Evolutionary conservation across 23 tunicate genomes (phyloP), one percentile per base, ranked within the genome.

Genomic region (Aplidium turbinatum): DNA sequence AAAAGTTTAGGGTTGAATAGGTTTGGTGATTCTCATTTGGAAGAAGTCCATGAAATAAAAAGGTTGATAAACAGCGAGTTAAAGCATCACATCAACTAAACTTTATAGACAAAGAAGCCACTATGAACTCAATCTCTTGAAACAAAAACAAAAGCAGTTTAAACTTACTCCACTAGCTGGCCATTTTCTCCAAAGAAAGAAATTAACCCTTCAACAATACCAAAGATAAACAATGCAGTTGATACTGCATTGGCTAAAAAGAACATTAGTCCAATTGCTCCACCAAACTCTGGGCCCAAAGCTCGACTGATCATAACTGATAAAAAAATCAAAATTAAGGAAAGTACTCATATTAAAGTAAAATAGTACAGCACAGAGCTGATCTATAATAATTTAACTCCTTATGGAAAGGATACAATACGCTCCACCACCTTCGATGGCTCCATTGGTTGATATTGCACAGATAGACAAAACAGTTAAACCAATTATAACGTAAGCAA

Each of bases 381-480:
- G n/a, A n/a, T n/a, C n/a, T n/a, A n/a, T n/a, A n/a, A n/a, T n/a
- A n/a, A n/a, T n/a, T n/a, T n/a, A n/a, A n/a, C n/a, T n/a, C n/a
- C n/a, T 5, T 54, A 5, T 9, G 19, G 50, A 22, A 55, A 78
- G 87, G 78, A 80, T 83, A 91, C 97, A 95, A 62, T 95, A 95
- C 11, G 99, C 99, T 26, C 99, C 99, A 21, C 99, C 99, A 13
- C 96, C 99, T 84, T 95, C 99, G 47, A 95, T 76, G 3, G 99
- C 99, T 7, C 99, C 99, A 95, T 95, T 95, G 1, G 99, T 95
- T 1, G 99, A 89, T 31, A 95, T 89, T 18, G 99, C 99, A 79
- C 99, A 95, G 35, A 95, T 56, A 6, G 99, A 95, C 42, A 84
- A 58, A 5, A 95, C 96, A 33, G 99, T 95, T 9, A 95, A 52